Base-by-base conservation (phyloP, 2,797 vertebrate genomes). In the Cossypha dichroa region DNA sequence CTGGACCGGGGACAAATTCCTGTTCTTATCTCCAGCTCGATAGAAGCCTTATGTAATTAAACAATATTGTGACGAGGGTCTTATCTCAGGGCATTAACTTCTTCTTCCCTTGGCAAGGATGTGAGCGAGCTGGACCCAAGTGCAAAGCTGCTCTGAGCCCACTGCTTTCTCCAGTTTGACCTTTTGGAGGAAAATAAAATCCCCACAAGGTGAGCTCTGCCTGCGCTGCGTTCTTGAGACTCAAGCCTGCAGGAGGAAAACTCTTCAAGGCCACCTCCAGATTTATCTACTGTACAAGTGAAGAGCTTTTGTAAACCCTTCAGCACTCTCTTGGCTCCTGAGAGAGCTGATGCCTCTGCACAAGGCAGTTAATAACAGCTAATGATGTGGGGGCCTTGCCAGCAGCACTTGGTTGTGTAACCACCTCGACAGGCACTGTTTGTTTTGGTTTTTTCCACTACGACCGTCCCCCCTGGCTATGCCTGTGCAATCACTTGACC, bases 1-100 rank as follows among this genome's bases (percentile, higher is more conserved):
- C 90, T 96, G 95, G 95, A 95, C 69, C 67, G 46, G 1, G 25
- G 87, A 93, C 96, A 97, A 95, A 97, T 97, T 97, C 97, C 97
- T 94, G 96, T 59, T 84, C 96, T 97, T 97, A 97, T 97, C 97
- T 93, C 49, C 86, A 63, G 54, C 89, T 82, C 67, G 31, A 90
- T 93, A 86, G 87, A 95, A 93, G 75, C 73, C 83, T 96, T 92
- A 93, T 90, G 93, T 87, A 95, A 96, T 95, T 85, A 96, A 96
- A 97, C 94, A 97, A 79, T 63, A 94, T 94, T 88, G 80, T 95
- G 95, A 96, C 55, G 33, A 96, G 88, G 94, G 91, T 88, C 95
- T 97, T 97, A 97, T 96, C 96, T 97, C 59, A 62, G 77, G 78
- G 33, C 79, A 96, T 90, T 96, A 91, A 93, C 83, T 69, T 40